Percentiles rank a stretch among this genome's conserved stretches.
Conservation (phyloP, 2,888 invertebrate species). For the Zygothrica quintamaculata region DNA sequence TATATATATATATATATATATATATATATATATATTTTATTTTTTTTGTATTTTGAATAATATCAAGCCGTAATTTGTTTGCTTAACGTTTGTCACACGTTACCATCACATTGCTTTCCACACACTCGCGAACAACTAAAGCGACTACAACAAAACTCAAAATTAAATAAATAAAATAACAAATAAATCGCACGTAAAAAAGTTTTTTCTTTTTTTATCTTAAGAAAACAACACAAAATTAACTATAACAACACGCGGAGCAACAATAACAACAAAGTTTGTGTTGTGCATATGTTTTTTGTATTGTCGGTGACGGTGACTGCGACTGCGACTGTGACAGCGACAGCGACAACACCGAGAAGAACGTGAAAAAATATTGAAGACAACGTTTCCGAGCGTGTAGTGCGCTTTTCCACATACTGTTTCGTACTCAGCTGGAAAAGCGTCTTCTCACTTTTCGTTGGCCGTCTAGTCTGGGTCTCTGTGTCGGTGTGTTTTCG, state of each 20-base stretch:
- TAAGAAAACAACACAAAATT: not conserved
- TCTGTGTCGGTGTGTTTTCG: no score
- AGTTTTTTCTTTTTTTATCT: not conserved
- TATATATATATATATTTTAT: no score
- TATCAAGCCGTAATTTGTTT: not conserved
- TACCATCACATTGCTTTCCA: not conserved
- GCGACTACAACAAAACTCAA: not conserved
- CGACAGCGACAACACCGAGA: slow-evolving; percentile 12
- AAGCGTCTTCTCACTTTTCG: slow-evolving; percentile 53
- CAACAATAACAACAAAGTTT: slow-evolving; percentile 15
- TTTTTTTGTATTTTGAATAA: not conserved
- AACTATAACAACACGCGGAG: slow-evolving; percentile 6
- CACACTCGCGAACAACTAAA: not conserved
- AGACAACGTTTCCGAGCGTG: slow-evolving; percentile 49
- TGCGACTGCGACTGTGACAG: slow-evolving; percentile 7
- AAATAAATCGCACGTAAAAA: slow-evolving; percentile 13
- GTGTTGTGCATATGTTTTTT: slow-evolving; percentile 6
- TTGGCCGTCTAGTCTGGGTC: slow-evolving; percentile 37
- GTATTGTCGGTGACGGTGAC: slow-evolving; percentile 29
- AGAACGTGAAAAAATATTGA: slow-evolving; percentile 44
- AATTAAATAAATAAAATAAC: slow-evolving; percentile 18
- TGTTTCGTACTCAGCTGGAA: slow-evolving; percentile 73
- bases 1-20: no score
- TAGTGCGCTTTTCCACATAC: slow-evolving; percentile 74
- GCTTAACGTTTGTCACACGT: not conserved